phyloP scores from a whole-genome alignment of 2,113 vertebrate species.

The Struthidea cinerea region DNA sequence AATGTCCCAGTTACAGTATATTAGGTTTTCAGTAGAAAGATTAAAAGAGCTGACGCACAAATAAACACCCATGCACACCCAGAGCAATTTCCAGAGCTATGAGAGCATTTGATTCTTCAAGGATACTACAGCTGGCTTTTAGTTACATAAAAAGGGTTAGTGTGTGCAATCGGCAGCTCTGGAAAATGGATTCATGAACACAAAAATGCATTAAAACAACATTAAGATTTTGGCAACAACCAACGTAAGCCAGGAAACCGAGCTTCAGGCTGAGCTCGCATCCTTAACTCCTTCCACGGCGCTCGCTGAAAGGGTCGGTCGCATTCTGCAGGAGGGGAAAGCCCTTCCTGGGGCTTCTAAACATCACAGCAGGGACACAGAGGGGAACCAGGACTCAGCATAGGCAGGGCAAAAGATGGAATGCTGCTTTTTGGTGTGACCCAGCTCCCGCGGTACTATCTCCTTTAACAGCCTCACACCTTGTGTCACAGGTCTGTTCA shows the following conservation, averaged over 20 bases:
- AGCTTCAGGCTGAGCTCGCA: neutral
- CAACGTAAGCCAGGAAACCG: neutral
- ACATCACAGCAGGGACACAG: neutral
- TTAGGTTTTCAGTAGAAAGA: slow-evolving; percentile 65
- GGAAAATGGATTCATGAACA: slow-evolving; percentile 63
- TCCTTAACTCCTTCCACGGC: neutral
- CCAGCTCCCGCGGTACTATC: rapidly evolving
- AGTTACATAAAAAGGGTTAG: slow-evolving; percentile 44
- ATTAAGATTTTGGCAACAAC: slow-evolving; percentile 60
- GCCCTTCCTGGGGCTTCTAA: neutral
- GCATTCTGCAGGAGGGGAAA: neutral
- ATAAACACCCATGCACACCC: slow-evolving; percentile 29
- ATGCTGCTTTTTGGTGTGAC: neutral
- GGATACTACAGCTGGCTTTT: slow-evolving; percentile 62
- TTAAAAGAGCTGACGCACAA: slow-evolving; percentile 65
- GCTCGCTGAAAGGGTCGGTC: neutral
- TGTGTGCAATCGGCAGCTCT: slow-evolving; percentile 43
- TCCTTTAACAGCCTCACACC: neutral
- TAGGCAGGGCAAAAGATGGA: neutral
- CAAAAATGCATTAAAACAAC: slow-evolving; percentile 67
- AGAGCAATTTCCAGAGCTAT: slow-evolving; percentile 54
- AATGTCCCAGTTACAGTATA: slow-evolving; percentile 67
- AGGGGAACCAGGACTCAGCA: neutral
- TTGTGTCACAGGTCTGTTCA: neutral
- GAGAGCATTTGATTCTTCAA: slow-evolving; percentile 58